Base-by-base conservation (phyloP, 1,140 invertebrate genomes). In the Drosophila biarmipes region DNA sequence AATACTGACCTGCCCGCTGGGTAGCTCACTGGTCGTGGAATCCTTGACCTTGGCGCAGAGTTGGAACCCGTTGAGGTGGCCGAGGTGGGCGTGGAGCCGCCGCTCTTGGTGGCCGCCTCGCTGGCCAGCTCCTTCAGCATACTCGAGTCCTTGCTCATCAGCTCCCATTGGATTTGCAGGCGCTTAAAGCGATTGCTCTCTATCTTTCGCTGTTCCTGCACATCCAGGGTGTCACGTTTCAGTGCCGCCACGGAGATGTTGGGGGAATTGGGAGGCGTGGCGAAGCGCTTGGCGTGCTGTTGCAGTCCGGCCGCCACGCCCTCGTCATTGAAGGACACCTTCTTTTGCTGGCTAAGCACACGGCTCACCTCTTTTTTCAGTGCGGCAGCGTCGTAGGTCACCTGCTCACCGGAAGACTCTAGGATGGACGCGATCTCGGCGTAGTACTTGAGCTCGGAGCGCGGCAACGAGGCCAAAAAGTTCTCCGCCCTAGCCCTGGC, bases 111-210 rank as follows among this genome's bases (percentile, higher is more conserved):
- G 75, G 72, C 94, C 93, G 72, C 93, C 92, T 34, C 93, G 43
- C 58, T 67, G 92, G 78, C 93, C 92, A 92, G 59, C 35, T 92
- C 91, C 52, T 91, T 92, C 15, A 91, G 73, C 86, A 92, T 90
- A 53, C 75, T 90, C 8, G 90, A 91, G 48, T 92, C 93, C 59
- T 93, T 94, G 77, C 94, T 94, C 62, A 97, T 93, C 90, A 96
- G 94, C 92, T 98, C 97, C 97, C 97, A 98, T 87, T 97, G 97
- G 90, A 96, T 95, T 82, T 97, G 97, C 31, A 98, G 91, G 34
- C 95, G 94, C 38, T 95, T 94, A 92, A 97, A 98, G 51, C 91
- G 91, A 89, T 92, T 92, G 38, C 87, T 92, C 45, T 91, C 89
- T 35, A 92, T 91, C 62, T 92, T 92, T 1, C 85, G 87, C 75